A percentile compares a stretch with the other conserved stretches of the same genome.
phyloP scores from a whole-genome alignment of 2,113 vertebrate genomes.

The Delphinus delphis region DNA sequence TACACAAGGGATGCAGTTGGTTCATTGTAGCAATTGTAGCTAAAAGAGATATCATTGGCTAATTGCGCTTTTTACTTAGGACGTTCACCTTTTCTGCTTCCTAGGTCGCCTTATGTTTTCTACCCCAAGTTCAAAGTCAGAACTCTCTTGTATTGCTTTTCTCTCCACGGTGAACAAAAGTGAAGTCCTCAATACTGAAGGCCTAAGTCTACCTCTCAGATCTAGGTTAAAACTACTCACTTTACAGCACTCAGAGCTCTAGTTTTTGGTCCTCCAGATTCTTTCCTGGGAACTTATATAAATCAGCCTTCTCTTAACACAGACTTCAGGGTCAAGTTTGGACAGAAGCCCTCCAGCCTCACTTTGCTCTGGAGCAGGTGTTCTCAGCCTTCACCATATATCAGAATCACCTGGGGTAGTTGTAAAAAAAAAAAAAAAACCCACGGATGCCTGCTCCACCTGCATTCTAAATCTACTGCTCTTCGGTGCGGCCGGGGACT shows the following conservation, averaged over 20 bases:
- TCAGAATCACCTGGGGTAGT: neutral
- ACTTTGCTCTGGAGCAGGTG: neutral
- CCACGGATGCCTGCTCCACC: fast-evolving
- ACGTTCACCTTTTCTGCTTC: neutral
- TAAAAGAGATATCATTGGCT: neutral
- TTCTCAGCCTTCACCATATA: neutral
- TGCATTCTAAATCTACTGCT: neutral
- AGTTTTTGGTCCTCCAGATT: neutral
- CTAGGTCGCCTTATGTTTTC: neutral
- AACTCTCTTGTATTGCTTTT: neutral
- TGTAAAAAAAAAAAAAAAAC: neutral
- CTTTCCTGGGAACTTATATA: neutral
- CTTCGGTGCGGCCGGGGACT: fast-evolving
- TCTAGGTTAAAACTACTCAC: neutral
- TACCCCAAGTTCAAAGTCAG: neutral
- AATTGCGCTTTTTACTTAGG: neutral
- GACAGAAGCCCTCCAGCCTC: neutral
- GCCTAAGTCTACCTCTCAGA: neutral
- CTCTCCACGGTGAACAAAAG: neutral
- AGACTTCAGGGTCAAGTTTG: neutral
- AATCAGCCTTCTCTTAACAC: neutral
- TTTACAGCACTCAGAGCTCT: neutral
- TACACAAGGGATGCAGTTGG: neutral
- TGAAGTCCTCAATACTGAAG: neutral
- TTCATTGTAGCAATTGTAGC: neutral